A percentile compares a stretch with the other conserved stretches of the same genome.
phyloP scores from a whole-genome alignment of 1,140 invertebrate genomes.

The Pseudomyrmex sp. region DNA sequence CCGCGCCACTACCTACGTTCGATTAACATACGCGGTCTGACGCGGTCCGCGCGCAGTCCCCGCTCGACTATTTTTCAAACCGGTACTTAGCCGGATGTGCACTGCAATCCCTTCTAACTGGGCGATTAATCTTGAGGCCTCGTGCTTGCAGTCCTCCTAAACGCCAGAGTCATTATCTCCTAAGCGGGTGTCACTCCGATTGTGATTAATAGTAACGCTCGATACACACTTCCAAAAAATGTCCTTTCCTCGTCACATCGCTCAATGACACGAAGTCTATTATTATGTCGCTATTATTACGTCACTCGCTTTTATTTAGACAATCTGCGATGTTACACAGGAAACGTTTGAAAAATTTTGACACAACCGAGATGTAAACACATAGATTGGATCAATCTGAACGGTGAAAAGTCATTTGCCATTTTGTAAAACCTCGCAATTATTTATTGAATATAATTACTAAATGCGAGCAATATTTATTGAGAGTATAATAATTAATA shows the following conservation, averaged over 20 bases:
- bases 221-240: conserved; percentile 13
- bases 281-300: background rate
- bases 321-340: background rate
- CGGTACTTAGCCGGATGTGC: conserved; percentile 48
- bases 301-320: background rate
- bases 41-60: conserved; percentile 3
- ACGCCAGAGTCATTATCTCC: conserved; percentile 54
- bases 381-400: background rate
- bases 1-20: conserved; percentile 53
- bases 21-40: conserved; percentile 54
- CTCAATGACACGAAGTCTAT: background rate
- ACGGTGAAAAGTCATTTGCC: too few species aligned
- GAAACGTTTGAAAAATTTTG: too few species aligned
- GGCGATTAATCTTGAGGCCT: conserved; percentile 66
- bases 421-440: too few species aligned
- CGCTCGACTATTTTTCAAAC: conserved; percentile 34
- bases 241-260: background rate
- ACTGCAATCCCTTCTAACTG: conserved; percentile 61
- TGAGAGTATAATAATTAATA: too few species aligned
- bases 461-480: too few species aligned
- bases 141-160: conserved; percentile 50
- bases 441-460: too few species aligned
- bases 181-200: conserved; percentile 54
- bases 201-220: conserved; percentile 63
- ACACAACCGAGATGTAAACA: too few species aligned